phyloP scores from a whole-genome alignment of 2,113 vertebrate genomes.

The Paramormyrops kingsleyae region DNA sequence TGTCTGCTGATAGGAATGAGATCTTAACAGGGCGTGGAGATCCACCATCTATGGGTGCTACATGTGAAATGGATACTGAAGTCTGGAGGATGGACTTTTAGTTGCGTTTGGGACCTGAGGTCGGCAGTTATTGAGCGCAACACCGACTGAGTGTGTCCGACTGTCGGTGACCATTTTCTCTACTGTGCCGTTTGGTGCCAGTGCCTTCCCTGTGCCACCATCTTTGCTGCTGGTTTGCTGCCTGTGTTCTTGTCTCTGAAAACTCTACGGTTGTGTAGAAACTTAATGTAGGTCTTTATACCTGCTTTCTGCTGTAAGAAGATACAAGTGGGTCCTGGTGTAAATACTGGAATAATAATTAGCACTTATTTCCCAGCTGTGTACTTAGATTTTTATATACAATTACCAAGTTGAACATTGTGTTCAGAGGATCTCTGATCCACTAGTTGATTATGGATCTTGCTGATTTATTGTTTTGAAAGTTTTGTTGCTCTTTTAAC shows the following conservation, averaged over 20 bases:
- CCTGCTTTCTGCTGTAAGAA: constrained; percentile 33
- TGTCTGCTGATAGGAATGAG: neutral
- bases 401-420: neutral
- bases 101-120: constrained; percentile 27
- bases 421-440: neutral
- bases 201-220: neutral
- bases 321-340: neutral
- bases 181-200: neutral
- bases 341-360: constrained; percentile 22
- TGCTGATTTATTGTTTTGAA: neutral
- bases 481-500: neutral
- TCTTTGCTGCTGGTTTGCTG: neutral
- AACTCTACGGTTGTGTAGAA: neutral
- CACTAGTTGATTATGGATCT: neutral
- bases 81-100: neutral
- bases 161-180: neutral
- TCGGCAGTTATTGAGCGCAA: constrained; percentile 10
- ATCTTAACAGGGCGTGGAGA: constrained; percentile 7
- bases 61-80: constrained; percentile 46
- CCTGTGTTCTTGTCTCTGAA: constrained; percentile 41
- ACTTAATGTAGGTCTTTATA: constrained; percentile 42
- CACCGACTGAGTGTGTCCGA: neutral
- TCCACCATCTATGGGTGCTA: constrained; percentile 17
- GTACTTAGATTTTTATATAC: constrained; percentile 6
- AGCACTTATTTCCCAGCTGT: constrained; percentile 22